Percentiles rank a stretch among this genome's conserved stretches.
Evolutionary conservation across 2,797 vertebrate species (phyloP).

Genomic region (Falco rusticolus): DNA sequence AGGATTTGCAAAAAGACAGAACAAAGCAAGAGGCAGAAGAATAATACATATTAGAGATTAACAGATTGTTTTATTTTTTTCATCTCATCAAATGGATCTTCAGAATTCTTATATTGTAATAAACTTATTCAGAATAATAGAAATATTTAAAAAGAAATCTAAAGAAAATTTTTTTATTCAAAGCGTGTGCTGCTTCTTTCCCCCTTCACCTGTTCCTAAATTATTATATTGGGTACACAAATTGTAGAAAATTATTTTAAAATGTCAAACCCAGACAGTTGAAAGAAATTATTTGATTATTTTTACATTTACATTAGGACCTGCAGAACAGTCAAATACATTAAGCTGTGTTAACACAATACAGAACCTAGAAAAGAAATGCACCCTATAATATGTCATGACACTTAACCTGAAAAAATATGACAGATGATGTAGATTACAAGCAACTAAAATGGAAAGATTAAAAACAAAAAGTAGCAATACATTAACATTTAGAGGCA

Average conservation of each 20-base stretch:
- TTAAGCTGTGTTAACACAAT: not conserved
- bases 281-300: not conserved
- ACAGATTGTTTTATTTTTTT: conserved; percentile 9
- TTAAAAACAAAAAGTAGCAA: conserved; percentile 63
- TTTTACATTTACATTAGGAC: conserved; percentile 29
- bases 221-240: not conserved
- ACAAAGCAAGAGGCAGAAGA: not conserved
- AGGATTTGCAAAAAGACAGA: conserved; percentile 6
- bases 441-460: conserved; percentile 64
- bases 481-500: conserved; percentile 71
- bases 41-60: not conserved
- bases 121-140: not conserved
- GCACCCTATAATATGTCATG: not conserved
- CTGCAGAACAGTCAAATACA: conserved; percentile 1
- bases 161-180: not conserved
- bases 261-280: not conserved
- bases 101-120: not conserved
- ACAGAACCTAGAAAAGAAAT: conserved; percentile 21
- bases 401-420: conserved; percentile 42
- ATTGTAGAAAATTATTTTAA: conserved; percentile 13
- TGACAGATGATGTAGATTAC: conserved; percentile 30
- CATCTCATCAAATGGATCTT: not conserved
- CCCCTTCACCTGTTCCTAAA: not conserved
- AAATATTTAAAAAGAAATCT: not conserved
- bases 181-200: not conserved